These are phyloP conservation scores for Sternotherus odoratus DNA, from an alignment of 2,797 vertebrate genomes.

Conservation along the genomic window DNA sequence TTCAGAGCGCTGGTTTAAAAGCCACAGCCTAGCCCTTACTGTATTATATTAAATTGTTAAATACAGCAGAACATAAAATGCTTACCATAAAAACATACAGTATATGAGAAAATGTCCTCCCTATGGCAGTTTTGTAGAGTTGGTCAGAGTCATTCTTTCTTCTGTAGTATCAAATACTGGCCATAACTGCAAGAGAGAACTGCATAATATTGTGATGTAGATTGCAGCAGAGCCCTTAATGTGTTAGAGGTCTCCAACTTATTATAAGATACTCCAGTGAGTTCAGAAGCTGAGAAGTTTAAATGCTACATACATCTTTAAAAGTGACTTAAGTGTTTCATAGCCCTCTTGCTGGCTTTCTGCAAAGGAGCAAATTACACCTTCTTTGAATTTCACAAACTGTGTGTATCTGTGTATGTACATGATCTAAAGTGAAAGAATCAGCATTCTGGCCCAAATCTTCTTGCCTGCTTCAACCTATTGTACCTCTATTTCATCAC, in stretches of 20 bases:
- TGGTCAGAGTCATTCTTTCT: background rate
- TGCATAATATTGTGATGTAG: background rate
- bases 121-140: background rate
- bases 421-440: background rate
- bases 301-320: background rate
- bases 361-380: background rate
- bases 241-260: background rate
- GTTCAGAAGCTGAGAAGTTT: background rate
- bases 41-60: background rate
- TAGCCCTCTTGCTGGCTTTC: background rate
- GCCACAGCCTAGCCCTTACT: background rate
- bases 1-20: background rate
- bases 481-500: background rate
- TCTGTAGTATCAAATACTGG: background rate
- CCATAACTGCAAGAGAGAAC: background rate
- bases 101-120: background rate
- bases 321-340: background rate
- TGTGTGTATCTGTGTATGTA: background rate
- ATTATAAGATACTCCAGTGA: background rate
- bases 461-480: background rate
- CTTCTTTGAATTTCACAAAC: background rate
- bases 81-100: background rate
- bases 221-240: background rate
- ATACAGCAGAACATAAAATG: rapidly evolving
- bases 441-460: background rate